These are phyloP conservation scores for Gadopsis marmoratus DNA, from an alignment of 2,797 vertebrate species.

Conservation along the genomic window DNA sequence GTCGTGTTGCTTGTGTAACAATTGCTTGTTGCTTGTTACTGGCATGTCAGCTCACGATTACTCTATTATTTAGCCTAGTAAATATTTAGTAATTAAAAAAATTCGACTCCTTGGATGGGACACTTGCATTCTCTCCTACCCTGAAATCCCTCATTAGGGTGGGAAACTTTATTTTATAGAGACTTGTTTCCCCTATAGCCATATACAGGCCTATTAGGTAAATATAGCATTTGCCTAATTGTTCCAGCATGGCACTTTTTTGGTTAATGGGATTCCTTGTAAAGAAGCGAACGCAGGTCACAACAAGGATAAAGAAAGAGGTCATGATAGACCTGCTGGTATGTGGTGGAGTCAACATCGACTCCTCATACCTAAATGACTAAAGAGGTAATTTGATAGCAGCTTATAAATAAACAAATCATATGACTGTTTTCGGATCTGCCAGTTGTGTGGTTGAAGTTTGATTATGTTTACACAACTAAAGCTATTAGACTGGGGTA, in stretches of 20 bases:
- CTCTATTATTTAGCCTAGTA: conserved; percentile 69
- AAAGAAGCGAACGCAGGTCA: conserved; percentile 53
- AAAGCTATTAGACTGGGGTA: not conserved
- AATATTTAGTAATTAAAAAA: conserved; percentile 70
- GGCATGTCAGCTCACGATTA: conserved; percentile 49
- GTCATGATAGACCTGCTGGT: conserved; percentile 26
- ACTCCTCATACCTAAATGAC: not conserved
- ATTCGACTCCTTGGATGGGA: conserved; percentile 51
- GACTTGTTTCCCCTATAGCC: conserved; percentile 68
- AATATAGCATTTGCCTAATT: conserved; percentile 76
- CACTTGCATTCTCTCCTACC: conserved; percentile 47
- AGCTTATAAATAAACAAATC: not conserved
- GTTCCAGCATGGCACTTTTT: conserved; percentile 67
- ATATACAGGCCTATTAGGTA: conserved; percentile 64
- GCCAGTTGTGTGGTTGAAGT: not conserved
- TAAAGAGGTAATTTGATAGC: not conserved
- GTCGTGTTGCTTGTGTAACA: conserved; percentile 31
- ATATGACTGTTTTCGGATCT: not conserved
- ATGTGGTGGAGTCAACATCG: conserved; percentile 1
- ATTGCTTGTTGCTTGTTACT: conserved; percentile 46
- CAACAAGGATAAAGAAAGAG: conserved; percentile 53
- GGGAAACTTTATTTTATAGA: conserved; percentile 75
- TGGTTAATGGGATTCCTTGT: conserved; percentile 64
- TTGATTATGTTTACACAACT: conserved; percentile 2
- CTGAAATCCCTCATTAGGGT: conserved; percentile 64